Conservation (phyloP, 2,113 vertebrate genomes). For the Alexandromys fortis region DNA sequence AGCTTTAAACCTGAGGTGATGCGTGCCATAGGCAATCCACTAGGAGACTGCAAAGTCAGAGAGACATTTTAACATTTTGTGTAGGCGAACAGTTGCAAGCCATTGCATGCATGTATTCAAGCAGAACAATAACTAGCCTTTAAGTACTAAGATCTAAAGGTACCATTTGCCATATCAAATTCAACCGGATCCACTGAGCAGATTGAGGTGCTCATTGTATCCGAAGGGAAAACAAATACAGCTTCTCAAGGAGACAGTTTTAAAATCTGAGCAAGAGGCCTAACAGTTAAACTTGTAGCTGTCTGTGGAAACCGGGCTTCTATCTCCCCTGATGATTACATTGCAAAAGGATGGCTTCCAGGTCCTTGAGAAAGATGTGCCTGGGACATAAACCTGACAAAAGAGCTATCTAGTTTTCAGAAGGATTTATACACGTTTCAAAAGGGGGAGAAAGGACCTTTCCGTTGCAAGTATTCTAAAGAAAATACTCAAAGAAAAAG, state of each 20-base stretch:
- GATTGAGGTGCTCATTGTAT: background rate
- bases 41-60: background rate
- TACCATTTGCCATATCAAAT: background rate
- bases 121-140: background rate
- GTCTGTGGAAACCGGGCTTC: background rate
- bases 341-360: constrained; percentile 51
- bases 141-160: background rate
- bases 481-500: background rate
- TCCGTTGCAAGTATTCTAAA: background rate
- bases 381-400: constrained; percentile 45
- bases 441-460: constrained; percentile 37
- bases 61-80: background rate
- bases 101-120: background rate
- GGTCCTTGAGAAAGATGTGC: constrained; percentile 50
- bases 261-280: background rate
- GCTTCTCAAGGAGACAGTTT: background rate
- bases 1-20: background rate
- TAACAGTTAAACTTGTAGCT: background rate
- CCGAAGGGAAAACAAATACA: background rate
- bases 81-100: background rate
- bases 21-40: background rate
- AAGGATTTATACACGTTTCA: constrained; percentile 60
- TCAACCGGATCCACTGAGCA: background rate
- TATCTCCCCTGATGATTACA: background rate
- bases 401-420: constrained; percentile 50